These are phyloP conservation scores for Heliconius charithonia DNA, from an alignment of 2,888 invertebrate genomes.

Conservation along the genomic window DNA sequence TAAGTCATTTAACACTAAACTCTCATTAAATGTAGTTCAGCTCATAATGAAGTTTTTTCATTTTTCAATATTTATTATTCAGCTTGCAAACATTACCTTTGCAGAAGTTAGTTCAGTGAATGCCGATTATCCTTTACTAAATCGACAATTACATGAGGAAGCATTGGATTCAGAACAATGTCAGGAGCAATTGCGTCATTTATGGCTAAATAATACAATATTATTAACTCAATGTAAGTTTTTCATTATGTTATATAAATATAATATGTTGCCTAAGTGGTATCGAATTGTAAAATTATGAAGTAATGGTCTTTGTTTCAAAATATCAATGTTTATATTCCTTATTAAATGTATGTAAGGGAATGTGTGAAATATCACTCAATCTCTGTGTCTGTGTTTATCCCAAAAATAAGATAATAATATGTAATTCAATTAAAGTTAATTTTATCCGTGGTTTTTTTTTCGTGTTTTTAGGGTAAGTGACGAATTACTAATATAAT, in stretches of 20 bases:
- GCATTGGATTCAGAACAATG: conserved; percentile 62
- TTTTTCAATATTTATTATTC: conserved; percentile 1
- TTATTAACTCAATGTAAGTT: conserved; percentile 61
- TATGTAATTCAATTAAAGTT: too few species aligned
- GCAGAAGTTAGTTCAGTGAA: conserved; percentile 5
- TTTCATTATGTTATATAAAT: conserved; percentile 42
- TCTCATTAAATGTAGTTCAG: neutral
- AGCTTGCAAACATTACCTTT: neutral
- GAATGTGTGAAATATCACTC: neutral
- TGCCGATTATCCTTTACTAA: conserved; percentile 48
- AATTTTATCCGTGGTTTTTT: neutral
- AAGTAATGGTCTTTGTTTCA: neutral
- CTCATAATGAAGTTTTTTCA: neutral
- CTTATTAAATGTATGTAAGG: neutral
- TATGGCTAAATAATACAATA: conserved; percentile 52
- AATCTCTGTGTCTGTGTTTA: too few species aligned
- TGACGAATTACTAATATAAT: neutral
- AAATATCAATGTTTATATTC: neutral
- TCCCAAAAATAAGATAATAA: too few species aligned
- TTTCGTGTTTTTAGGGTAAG: neutral
- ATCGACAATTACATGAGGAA: conserved; percentile 59
- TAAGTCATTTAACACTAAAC: neutral
- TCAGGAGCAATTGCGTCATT: conserved; percentile 58
- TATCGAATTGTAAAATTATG: neutral
- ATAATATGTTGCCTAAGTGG: neutral